These are phyloP conservation scores for Brachylomia viminalis DNA, from an alignment of 2,888 invertebrate species.

Conservation along the genomic window DNA sequence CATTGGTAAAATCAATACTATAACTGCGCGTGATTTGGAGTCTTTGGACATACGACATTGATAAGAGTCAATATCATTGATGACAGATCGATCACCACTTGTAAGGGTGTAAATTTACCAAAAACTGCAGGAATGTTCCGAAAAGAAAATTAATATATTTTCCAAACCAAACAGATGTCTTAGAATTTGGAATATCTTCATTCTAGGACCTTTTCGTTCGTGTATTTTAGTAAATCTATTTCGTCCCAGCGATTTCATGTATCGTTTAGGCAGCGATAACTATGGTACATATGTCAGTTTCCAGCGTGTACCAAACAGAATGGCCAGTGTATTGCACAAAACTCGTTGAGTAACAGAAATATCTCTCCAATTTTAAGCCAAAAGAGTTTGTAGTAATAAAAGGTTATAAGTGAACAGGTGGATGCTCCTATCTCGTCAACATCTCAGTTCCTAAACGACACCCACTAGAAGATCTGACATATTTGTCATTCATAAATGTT, in stretches of 20 bases:
- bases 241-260: neutral
- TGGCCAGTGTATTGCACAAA: neutral
- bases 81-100: slow-evolving; percentile 16
- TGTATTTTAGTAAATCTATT: neutral
- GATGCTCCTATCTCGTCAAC: slow-evolving; percentile 36
- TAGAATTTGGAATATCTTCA: neutral
- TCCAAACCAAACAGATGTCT: neutral
- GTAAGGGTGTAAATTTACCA: neutral
- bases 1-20: slow-evolving; percentile 29
- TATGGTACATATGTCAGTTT: neutral
- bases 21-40: slow-evolving; percentile 31
- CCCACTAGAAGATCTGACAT: slow-evolving; percentile 55
- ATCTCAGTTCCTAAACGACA: slow-evolving; percentile 60
- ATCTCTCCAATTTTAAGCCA: neutral
- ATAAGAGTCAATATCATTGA: slow-evolving; percentile 32
- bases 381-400: slow-evolving; percentile 8
- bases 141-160: neutral
- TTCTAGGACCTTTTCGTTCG: neutral
- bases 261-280: neutral
- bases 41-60: slow-evolving; percentile 28
- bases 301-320: neutral
- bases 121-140: neutral
- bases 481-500: slow-evolving; percentile 65
- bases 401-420: slow-evolving; percentile 45
- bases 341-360: neutral